Evolutionary conservation across 1,140 invertebrate species (phyloP), one percentile per base, ranked within the genome.

Genomic region (Leptopilina clavipes): DNA sequence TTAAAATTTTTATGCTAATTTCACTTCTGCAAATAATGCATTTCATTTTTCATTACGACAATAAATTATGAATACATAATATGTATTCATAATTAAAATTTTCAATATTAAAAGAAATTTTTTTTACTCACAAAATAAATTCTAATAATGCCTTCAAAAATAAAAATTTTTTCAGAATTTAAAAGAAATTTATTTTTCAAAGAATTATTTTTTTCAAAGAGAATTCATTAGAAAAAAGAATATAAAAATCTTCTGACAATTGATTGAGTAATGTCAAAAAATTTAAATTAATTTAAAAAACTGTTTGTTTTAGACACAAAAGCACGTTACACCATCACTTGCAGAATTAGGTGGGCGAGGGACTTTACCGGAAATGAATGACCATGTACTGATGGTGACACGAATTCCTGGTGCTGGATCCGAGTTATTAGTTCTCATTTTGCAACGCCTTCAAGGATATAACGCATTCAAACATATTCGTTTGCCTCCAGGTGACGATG

Each of bases 391-490:
- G 7, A 93, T 95, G 88, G 91, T 94, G 77, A 94, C 94, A 76
- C 88, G 92, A 45, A 90, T 94, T 59, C 93, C 94, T 1, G 92
- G 92, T 73, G 91, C 93, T 31, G 94, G 94, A 6, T 91, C 92
- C n/a, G 93, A 94, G 81, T 89, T 93, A 76, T 83, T 94, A n/a
- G 91, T 93, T 3, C 83, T 93, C n/a, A 86, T 95, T 6, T 81
- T 95, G 8, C 92, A 94, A 77, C 92, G 91, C 84, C 86, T 94
- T 22, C 92, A 94, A 77, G 91, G 92, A 14, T 86, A 82, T 73
- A 94, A 94, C 82, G 91, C 90, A 74, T 94, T 94, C 82, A 91
- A 91, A 72, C 93, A 94, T 81, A 89, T 93, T 70, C 84, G 93
- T 73, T 84, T 93, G 52, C 90, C 89, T 37, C 89, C 87, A 3